Evolutionary conservation across 1,140 invertebrate species (phyloP).

Genomic region (Liolophura sinensis): DNA sequence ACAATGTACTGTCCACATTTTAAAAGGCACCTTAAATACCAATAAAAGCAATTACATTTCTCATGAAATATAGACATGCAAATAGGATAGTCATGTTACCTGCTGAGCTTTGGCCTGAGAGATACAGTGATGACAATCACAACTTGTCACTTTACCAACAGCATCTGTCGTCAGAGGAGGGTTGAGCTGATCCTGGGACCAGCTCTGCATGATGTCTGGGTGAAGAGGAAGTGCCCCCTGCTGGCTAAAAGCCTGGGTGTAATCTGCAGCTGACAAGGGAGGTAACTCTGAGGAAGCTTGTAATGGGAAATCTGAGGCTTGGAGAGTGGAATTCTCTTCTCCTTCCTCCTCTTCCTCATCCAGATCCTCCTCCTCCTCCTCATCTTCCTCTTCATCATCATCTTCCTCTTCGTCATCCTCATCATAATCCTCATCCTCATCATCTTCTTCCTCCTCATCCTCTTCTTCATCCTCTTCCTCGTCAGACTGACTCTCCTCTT

Average conservation of each 20-base stretch:
- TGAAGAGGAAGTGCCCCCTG: too few relatives aligned
- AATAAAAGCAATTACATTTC: not conserved
- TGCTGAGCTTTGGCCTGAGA: slow-evolving; percentile 39
- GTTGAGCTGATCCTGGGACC: not conserved
- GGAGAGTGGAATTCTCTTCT: slow-evolving; percentile 14
- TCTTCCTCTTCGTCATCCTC: slow-evolving; percentile 31
- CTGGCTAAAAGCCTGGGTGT: too few relatives aligned
- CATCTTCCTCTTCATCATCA: slow-evolving; percentile 26
- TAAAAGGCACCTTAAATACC: too few relatives aligned
- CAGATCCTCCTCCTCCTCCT: slow-evolving; percentile 24
- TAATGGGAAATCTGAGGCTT: too few relatives aligned
- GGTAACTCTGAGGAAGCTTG: too few relatives aligned
- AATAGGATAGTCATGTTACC: slow-evolving; percentile 16
- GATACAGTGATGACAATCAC: slow-evolving; percentile 49
- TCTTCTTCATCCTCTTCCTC: slow-evolving; percentile 31
- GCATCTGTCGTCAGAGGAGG: not conserved
- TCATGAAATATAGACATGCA: not conserved
- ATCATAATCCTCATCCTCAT: slow-evolving; percentile 20
- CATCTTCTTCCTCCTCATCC: slow-evolving; percentile 22
- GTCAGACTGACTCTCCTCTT: slow-evolving; percentile 22
- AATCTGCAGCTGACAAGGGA: too few relatives aligned
- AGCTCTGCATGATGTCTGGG: not conserved
- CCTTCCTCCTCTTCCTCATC: slow-evolving; percentile 27
- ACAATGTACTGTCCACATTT: too few relatives aligned
- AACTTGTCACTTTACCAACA: slow-evolving; percentile 25